Evolutionary conservation across 2,888 invertebrate genomes (phyloP), one percentile per base, ranked within the genome.

Genomic region (Baccha elongata): DNA sequence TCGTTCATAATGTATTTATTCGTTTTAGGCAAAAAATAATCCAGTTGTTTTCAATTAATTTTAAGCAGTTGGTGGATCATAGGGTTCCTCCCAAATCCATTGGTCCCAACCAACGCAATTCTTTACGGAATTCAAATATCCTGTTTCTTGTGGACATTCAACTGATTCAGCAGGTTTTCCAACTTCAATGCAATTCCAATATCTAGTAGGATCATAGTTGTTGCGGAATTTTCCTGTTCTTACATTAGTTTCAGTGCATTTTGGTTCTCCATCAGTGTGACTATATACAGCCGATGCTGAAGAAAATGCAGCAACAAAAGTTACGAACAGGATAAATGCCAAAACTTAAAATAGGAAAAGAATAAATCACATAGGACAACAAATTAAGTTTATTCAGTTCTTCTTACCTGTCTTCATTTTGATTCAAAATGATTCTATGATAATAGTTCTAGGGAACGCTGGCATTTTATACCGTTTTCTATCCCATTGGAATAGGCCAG

Each of bases 81-180:
- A 50, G 3, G 88, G 88, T 37, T 69, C 78, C 75, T 87, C 87
- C 89, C 89, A 89, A n/a, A 73, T 11, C 88, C 88, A 89, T 2
- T 87, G 85, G 0, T 84, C 72, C 88, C 89, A 88, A 42, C 13
- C 23, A 0, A 89, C 88, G 44, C 88, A 88, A 6, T 86, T 76
- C 72, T 87, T 88, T 2, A 76, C 3, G 15, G 87, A 88, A 3
- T 87, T 85, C 58, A 88, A 3, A 21, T 85, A 88, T 5, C 48
- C 79, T 3, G 60, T 86, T 10, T 87, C 80, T n/a, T 19, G 15
- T 1, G 88, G 87, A 46, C 88, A 88, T 17, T 75, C 71, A n/a
- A 85, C 17, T 26, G 72, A 62, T 29, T 1, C 86, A 1, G 88
- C 79, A 26, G 85, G 65, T 19, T 86, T 78, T 1, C 19, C 17